These are phyloP conservation scores for Apamea sordens DNA, from an alignment of 2,888 invertebrate genomes.

Conservation along the genomic window DNA sequence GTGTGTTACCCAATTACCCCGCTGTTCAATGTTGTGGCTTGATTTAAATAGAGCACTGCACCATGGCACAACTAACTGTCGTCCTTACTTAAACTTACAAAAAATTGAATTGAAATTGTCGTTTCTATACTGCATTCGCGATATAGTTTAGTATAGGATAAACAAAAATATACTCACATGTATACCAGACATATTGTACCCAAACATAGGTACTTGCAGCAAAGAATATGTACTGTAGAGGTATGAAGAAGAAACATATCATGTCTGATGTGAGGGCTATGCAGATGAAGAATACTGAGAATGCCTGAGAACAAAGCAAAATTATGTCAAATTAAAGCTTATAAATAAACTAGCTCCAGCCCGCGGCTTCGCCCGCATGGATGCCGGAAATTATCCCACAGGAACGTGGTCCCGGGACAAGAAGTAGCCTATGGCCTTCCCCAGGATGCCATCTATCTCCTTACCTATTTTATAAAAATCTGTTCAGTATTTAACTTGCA, in stretches of 20 bases:
- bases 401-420: neutral
- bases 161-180: constrained; percentile 91
- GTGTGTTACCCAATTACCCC: no score
- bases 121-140: no score
- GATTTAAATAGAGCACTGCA: neutral
- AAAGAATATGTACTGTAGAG: constrained; percentile 99
- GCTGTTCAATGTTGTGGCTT: neutral
- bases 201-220: constrained; percentile 99
- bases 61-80: neutral
- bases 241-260: constrained; percentile 99
- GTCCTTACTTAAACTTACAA: neutral
- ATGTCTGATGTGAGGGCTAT: constrained; percentile 99
- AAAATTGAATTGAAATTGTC: neutral
- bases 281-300: constrained; percentile 99
- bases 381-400: neutral
- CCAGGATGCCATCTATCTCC: neutral
- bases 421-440: neutral
- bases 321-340: neutral
- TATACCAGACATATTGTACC: constrained; percentile 99
- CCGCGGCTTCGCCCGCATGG: neutral
- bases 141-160: no score
- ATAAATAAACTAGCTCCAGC: neutral
- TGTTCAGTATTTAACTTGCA: neutral
- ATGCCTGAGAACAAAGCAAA: constrained; percentile 93
- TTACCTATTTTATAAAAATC: neutral